phyloP scores from a whole-genome alignment of 2,888 invertebrate species.

The Shargacucullia verbasci region DNA sequence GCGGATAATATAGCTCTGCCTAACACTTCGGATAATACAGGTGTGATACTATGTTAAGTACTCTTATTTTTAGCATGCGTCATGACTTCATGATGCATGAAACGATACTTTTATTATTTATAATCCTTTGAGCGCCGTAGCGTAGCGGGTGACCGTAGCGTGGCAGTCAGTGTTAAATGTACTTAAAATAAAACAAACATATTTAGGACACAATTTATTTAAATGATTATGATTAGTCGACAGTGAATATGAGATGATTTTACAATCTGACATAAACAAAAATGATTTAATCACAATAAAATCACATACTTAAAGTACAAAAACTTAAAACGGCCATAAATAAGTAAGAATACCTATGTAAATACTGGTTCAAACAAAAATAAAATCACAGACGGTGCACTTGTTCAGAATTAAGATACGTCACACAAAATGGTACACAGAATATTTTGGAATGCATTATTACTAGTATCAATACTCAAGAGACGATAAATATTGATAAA shows the following conservation, averaged over 20 bases:
- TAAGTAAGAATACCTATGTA: constrained; percentile 46
- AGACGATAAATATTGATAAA: not conserved
- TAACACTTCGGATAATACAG: no score
- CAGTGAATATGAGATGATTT: constrained; percentile 15
- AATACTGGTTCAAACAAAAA: constrained; percentile 61
- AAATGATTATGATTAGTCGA: constrained; percentile 25
- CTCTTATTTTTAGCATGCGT: no score
- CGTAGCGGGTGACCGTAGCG: no score
- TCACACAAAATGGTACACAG: constrained; percentile 21
- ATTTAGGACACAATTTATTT: constrained; percentile 54
- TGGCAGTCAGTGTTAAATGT: no score
- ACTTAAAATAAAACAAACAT: constrained; percentile 29
- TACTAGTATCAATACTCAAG: no score
- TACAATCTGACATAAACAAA: constrained; percentile 14
- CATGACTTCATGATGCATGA: no score
- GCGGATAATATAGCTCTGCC: no score
- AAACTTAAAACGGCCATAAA: constrained; percentile 25
- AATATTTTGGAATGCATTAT: constrained; percentile 56
- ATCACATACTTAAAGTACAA: constrained; percentile 41
- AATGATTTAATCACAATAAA: constrained; percentile 25
- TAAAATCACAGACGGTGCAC: constrained; percentile 57
- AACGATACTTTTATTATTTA: no score
- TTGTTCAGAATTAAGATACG: constrained; percentile 7
- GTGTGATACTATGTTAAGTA: no score
- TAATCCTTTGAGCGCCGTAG: no score